Evolutionary conservation across 2,888 invertebrate genomes (phyloP).

Genomic region (Acanthococcus lagerstroemiae): DNA sequence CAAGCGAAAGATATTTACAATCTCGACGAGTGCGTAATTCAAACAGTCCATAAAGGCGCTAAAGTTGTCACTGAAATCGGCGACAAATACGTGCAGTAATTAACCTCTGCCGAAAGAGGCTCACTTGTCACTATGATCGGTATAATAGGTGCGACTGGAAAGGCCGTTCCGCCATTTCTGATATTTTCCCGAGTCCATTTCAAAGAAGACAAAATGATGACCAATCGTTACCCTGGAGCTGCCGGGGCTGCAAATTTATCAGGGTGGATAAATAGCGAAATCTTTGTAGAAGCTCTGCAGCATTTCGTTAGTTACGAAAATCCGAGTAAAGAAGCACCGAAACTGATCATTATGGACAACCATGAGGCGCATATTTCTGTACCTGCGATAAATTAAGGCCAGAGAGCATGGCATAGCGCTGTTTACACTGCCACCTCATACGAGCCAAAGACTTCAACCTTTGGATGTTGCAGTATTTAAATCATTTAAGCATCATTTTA

Average conservation of each 20-base stretch:
- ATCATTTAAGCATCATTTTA: no score
- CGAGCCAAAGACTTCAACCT: no score
- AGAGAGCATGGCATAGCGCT: no score
- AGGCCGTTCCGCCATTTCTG: constrained; percentile 12
- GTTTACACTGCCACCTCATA: no score
- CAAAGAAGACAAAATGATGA: constrained; percentile 10
- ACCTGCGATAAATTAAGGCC: constrained; percentile 35
- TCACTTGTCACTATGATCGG: neutral
- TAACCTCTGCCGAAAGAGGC: constrained; percentile 6
- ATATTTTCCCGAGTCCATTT: constrained; percentile 29
- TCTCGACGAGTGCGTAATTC: constrained; percentile 36
- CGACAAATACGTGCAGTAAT: neutral
- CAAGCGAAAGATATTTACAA: constrained; percentile 40
- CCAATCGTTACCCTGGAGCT: constrained; percentile 32
- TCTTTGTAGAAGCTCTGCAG: constrained; percentile 23
- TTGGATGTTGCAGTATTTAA: no score
- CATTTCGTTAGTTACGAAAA: constrained; percentile 32
- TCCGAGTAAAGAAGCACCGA: constrained; percentile 18
- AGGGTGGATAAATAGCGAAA: constrained; percentile 31
- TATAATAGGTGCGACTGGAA: constrained; percentile 6
- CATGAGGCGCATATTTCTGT: constrained; percentile 34
- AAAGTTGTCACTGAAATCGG: neutral
- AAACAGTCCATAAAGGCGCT: neutral
- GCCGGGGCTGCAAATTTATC: constrained; percentile 31
- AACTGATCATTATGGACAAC: constrained; percentile 33